phyloP scores from a whole-genome alignment of 2,113 vertebrate species.

The Peromyscus californicus region DNA sequence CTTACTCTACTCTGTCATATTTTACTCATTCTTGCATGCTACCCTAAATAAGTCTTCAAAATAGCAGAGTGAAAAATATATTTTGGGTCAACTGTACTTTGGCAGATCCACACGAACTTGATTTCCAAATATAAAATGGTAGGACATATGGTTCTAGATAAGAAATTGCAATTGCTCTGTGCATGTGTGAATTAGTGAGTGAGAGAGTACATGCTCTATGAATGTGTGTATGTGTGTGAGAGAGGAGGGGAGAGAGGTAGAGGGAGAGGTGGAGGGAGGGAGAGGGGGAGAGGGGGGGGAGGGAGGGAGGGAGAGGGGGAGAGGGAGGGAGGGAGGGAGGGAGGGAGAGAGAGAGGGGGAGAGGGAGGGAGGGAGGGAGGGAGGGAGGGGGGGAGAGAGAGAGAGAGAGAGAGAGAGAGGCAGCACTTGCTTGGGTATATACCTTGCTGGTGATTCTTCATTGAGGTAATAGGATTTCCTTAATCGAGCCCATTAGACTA shows the following conservation, averaged over 20 bases:
- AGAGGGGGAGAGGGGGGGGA: neutral
- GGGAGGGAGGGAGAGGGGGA: neutral
- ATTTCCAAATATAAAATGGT: constrained; percentile 70
- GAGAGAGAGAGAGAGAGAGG: neutral
- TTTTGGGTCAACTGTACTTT: constrained; percentile 32
- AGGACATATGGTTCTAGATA: neutral
- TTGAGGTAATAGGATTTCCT: constrained; percentile 72
- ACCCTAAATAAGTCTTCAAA: constrained; percentile 49
- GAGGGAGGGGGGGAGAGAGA: neutral
- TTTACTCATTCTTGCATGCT: neutral
- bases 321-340: neutral
- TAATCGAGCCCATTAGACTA: constrained; percentile 64
- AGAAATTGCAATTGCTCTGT: neutral
- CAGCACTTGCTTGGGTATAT: neutral
- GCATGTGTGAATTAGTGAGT: neutral
- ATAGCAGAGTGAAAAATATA: constrained; percentile 56
- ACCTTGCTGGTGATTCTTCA: constrained; percentile 59
- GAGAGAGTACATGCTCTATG: neutral
- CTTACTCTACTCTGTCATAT: constrained; percentile 27
- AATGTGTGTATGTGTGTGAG: neutral
- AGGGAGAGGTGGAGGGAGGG: neutral
- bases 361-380: neutral
- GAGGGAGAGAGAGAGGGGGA: neutral
- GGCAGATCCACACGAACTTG: constrained; percentile 48
- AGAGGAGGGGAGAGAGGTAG: neutral